Base-by-base conservation (phyloP, 1,140 invertebrate species). In the Heliconius congener region DNA sequence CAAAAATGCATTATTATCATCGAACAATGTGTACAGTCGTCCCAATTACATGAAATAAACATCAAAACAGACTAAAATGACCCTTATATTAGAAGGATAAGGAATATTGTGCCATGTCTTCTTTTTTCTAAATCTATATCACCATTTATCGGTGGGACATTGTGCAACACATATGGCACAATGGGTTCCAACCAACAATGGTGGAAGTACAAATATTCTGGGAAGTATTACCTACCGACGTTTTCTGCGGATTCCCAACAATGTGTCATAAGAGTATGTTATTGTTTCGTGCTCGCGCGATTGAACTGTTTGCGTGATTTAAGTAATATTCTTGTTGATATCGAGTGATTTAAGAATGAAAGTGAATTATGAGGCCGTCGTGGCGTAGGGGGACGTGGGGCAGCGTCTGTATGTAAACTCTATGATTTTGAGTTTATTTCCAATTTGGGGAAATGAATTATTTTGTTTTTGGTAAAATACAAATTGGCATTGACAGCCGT, bases 141-240 rank as follows among this genome's bases (percentile, higher is more conserved):
- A 37, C 42, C n/a, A 23, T 52, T 46, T 50, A 50, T 34, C 23
- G 11, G 34, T 30, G 57, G 71, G 18, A 71, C 81, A 88, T 86
- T 87, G 87, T 88, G 85, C 81, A 86, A 85, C 86, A 79, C 82
- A 86, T 90, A 90, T 81, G 87, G 88, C 66, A 83, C 82, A 83
- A 83, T 80, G 52, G 74, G 52, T 71, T 55, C 6, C 34, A 6
- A 37, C 34, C 78, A 80, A 87, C 87, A 89, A 87, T 89, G 81
- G 81, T 16, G 42, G 46, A 55, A 72, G 78, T 55, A 30, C 4
- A 71, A 76, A 71, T 42, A 50, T 75, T 79, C 73, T 79, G 80
- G 76, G 80, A 81, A 81, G 77, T 70, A 75, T 81, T 66, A 75
- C 71, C 46, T 75, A 76, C 74, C 46, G 72, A 77, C 76, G 75